Evolutionary conservation across 2,113 vertebrate species (phyloP).

Genomic region (Thermophis baileyi): DNA sequence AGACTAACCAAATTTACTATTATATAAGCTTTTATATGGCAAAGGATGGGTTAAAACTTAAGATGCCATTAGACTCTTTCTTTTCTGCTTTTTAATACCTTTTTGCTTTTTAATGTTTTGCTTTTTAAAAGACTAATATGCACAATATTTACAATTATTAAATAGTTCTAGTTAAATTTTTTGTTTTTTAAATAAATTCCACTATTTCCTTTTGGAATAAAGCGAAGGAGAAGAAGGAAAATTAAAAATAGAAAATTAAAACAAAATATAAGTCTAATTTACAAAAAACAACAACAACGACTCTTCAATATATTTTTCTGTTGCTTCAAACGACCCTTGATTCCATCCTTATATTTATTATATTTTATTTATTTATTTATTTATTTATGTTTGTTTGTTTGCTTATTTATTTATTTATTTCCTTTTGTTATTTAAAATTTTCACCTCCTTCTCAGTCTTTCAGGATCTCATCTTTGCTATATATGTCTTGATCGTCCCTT

Average conservation of each 20-base stretch:
- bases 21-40: background rate
- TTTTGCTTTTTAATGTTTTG: background rate
- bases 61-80: background rate
- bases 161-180: background rate
- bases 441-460: background rate
- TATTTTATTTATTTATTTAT: too few species aligned
- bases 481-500: background rate
- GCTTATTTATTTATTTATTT: too few species aligned
- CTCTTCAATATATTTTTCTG: background rate
- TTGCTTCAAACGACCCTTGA: background rate
- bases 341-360: background rate
- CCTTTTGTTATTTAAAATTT: background rate
- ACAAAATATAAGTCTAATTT: background rate
- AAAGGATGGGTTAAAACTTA: background rate
- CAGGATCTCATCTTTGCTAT: background rate
- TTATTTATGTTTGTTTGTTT: too few species aligned
- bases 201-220: background rate
- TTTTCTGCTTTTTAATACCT: background rate
- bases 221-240: background rate
- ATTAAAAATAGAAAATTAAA: background rate
- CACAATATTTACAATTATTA: background rate
- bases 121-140: background rate
- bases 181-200: background rate
- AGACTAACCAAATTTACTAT: background rate
- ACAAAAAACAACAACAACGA: background rate